phyloP scores from a whole-genome alignment of 2,113 vertebrate species.

The Monarcha castaneiventris region DNA sequence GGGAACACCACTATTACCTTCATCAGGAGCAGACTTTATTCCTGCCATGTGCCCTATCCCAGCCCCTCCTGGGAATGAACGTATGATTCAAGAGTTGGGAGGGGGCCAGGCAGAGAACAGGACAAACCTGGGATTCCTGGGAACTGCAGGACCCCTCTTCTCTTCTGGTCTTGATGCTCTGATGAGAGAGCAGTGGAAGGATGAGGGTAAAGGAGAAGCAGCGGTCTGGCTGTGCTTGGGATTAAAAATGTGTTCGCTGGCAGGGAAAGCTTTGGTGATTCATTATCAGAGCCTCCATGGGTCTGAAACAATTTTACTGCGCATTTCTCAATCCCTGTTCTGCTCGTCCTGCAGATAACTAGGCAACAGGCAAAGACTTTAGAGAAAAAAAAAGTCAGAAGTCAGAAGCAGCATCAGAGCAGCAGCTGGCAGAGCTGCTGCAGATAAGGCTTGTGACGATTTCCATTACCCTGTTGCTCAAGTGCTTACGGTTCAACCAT shows the following conservation, averaged over 20 bases:
- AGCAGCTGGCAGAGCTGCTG: neutral
- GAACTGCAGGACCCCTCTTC: neutral
- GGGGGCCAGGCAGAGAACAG: neutral
- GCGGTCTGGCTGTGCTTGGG: neutral
- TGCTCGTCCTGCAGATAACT: neutral
- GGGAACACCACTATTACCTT: neutral
- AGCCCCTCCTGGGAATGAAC: neutral
- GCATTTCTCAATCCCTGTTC: neutral
- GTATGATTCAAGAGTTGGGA: neutral
- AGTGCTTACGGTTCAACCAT: neutral
- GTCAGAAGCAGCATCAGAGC: neutral
- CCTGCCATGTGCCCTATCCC: rapidly evolving
- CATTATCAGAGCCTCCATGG: neutral
- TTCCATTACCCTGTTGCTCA: neutral
- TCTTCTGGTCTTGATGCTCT: neutral
- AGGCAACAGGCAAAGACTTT: neutral
- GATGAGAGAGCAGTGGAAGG: rapidly evolving
- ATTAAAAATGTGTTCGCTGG: neutral
- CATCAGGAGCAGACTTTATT: neutral
- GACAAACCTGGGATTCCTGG: neutral
- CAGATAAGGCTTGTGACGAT: neutral
- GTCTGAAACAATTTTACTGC: slow-evolving; percentile 20
- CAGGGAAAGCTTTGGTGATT: slow-evolving; percentile 28
- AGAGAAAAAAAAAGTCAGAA: neutral
- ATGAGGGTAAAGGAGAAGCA: neutral